Evolutionary conservation across 2,797 vertebrate genomes (phyloP).

Genomic region (Neosilurus mollespiculum): DNA sequence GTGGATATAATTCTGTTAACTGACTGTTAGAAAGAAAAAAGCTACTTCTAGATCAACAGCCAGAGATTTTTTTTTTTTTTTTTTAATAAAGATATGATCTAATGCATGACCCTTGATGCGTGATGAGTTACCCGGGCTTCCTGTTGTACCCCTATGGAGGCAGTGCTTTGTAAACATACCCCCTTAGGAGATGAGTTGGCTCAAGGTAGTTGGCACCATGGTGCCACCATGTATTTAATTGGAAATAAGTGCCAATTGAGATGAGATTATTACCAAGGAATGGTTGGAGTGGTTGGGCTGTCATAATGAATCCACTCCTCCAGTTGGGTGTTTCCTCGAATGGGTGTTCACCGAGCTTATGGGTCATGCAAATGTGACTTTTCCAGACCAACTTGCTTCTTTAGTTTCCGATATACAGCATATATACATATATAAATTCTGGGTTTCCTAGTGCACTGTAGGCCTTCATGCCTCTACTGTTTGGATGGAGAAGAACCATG

Average conservation of each 20-base stretch:
- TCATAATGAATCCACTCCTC: constrained; percentile 53
- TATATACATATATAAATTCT: background rate
- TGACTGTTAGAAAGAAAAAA: background rate
- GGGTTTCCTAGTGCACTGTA: background rate
- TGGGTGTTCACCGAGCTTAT: constrained; percentile 63
- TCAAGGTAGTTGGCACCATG: background rate
- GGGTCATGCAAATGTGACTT: background rate
- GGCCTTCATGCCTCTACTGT: background rate
- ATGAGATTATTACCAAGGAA: background rate
- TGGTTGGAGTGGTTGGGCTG: constrained; percentile 25
- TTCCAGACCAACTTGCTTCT: background rate
- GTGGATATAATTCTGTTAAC: background rate
- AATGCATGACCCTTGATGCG: background rate
- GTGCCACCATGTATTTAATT: no score
- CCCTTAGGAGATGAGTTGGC: background rate
- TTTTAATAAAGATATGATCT: background rate
- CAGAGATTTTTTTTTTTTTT: no score
- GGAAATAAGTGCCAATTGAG: background rate
- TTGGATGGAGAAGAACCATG: background rate
- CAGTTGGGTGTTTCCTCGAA: constrained; percentile 14
- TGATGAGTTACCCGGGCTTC: background rate
- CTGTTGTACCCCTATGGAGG: background rate
- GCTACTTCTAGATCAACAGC: background rate
- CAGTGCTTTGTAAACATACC: constrained; percentile 50
- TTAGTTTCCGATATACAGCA: background rate